phyloP scores from a whole-genome alignment of 2,888 invertebrate species.

The Catocala nupta region DNA sequence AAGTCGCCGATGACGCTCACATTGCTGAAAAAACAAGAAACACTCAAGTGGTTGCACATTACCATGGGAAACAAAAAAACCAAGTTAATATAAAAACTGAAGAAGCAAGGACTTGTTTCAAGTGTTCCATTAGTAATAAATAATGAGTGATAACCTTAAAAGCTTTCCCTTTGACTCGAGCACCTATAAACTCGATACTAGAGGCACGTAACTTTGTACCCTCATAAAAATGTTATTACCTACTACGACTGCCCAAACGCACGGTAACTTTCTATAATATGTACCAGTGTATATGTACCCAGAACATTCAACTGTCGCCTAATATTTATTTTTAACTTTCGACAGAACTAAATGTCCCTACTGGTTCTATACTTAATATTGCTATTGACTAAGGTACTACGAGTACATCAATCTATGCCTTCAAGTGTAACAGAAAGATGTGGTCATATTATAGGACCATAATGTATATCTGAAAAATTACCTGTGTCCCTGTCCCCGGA shows the following conservation, averaged over 20 bases:
- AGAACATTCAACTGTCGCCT: slow-evolving; percentile 8
- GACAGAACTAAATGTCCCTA: not conserved
- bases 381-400: no score
- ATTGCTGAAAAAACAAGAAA: slow-evolving; percentile 55
- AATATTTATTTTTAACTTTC: slow-evolving; percentile 4
- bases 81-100: slow-evolving; percentile 54
- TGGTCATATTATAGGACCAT: no score
- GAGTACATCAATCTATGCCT: no score
- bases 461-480: no score
- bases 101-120: slow-evolving; percentile 62
- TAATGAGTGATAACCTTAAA: slow-evolving; percentile 81
- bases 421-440: no score
- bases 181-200: slow-evolving; percentile 70
- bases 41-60: slow-evolving; percentile 67
- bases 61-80: slow-evolving; percentile 64
- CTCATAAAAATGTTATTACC: slow-evolving; percentile 54
- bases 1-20: slow-evolving; percentile 31
- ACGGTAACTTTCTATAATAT: slow-evolving; percentile 20
- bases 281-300: slow-evolving; percentile 5
- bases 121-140: slow-evolving; percentile 80
- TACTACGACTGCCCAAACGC: slow-evolving; percentile 28
- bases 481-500: no score
- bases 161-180: slow-evolving; percentile 76
- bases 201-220: slow-evolving; percentile 48
- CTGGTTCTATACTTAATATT: not conserved